Evolutionary conservation across 2,888 invertebrate genomes (phyloP), one percentile per base, ranked within the genome.

Genomic region (Rhogogaster chlorosoma): DNA sequence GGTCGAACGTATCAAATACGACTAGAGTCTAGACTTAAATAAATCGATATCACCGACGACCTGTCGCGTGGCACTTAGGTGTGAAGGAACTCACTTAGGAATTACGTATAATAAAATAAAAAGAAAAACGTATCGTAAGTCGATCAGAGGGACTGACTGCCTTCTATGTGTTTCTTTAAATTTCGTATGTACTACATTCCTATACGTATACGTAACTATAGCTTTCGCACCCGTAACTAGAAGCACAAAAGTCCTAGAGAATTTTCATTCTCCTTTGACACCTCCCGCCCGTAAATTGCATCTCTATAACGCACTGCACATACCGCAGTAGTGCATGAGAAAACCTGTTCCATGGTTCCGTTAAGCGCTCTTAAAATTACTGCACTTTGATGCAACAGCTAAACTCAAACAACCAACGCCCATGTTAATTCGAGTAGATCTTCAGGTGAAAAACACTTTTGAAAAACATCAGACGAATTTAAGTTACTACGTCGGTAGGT

Each of bases 51-150:
- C 70, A 29, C 7, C 45, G 29, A 67, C 67, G 42, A 83, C 83
- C 83, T 80, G 80, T 80, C 80, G 80, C 80, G 80, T 64, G 80
- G 80, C 80, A 80, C 80, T 80, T 61, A 80, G 80, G 61, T 53
- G 77, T 36, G 80, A 80, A 80, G 38, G 80, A 80, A 80, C 80
- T 61, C 57, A 80, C 80, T 80, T 80, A 61, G 80, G 80, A 42
- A 80, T 80, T 80, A 64, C 80, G 80, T 61, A 80, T 49, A 53
- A 77, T 49, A 77, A 77, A 77, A 77, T 38, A 29, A 80, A 22
- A 57, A 77, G 45, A 22, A 5, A 53, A 53, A 29, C 53, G 32
- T 77, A 49, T 77, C 77, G 77, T 77, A 77, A 77, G 77, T 77
- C 77, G 77, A 77, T 77, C 53, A 32, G 53, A 15, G 71, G n/a